phyloP scores from a whole-genome alignment of 2,797 vertebrate genomes.

The Acridotheres tristis region DNA sequence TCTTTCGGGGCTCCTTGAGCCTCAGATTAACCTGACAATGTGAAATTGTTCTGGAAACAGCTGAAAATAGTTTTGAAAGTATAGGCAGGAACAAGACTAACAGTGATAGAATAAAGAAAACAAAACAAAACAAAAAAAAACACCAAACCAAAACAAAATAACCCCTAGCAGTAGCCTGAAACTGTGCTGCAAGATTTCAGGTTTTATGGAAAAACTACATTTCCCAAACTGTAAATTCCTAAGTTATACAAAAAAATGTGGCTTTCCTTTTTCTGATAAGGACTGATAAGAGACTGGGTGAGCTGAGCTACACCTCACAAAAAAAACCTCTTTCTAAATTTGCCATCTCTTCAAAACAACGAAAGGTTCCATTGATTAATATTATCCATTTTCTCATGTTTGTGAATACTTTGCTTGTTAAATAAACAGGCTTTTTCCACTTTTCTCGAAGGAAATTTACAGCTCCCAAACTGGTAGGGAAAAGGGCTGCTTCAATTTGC shows the following conservation, averaged over 20 bases:
- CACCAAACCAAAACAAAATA: too few relatives aligned
- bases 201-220: neutral
- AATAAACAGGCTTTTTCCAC: neutral
- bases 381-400: neutral
- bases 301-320: neutral
- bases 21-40: neutral
- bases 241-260: neutral
- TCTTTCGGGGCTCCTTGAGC: neutral
- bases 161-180: neutral
- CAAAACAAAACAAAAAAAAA: neutral
- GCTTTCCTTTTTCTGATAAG: neutral
- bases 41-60: neutral
- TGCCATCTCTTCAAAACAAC: neutral
- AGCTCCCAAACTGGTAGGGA: neutral
- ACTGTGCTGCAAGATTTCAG: neutral
- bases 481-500: neutral
- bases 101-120: neutral
- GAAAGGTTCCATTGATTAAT: neutral
- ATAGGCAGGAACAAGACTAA: neutral
- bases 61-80: neutral
- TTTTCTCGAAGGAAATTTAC: neutral
- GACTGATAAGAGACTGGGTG: neutral
- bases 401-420: neutral
- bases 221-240: neutral
- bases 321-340: neutral